Evolutionary conservation across 2,888 invertebrate genomes (phyloP).

Genomic region (Diachrysia chrysitis): DNA sequence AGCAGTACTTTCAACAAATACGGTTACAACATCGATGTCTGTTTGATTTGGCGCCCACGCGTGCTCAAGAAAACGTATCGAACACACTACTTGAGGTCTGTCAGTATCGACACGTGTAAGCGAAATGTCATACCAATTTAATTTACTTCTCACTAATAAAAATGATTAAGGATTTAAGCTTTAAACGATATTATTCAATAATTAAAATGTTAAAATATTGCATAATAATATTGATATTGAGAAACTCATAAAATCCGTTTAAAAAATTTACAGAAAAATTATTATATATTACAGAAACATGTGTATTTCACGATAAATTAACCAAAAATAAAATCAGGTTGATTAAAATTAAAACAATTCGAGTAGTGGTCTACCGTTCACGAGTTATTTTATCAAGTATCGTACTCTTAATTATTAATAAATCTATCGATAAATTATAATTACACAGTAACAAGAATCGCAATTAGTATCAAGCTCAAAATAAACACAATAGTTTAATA

Average conservation of each 20-base stretch:
- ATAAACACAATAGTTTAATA: neutral
- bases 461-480: neutral
- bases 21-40: neutral
- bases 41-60: neutral
- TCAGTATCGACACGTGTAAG: neutral
- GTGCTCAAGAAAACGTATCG: neutral
- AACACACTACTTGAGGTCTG: neutral
- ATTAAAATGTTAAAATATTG: too few species aligned
- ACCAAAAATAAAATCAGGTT: too few species aligned
- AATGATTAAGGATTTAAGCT: too few species aligned
- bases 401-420: neutral
- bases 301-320: too few species aligned
- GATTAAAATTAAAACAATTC: neutral
- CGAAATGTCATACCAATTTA: neutral
- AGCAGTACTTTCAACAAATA: neutral
- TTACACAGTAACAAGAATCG: neutral
- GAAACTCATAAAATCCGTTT: too few species aligned
- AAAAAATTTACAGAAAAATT: too few species aligned
- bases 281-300: too few species aligned
- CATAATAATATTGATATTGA: too few species aligned
- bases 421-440: constrained; percentile 7
- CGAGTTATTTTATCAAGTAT: neutral
- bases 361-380: neutral
- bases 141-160: neutral
- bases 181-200: too few species aligned